These are phyloP conservation scores for Morphnarchus princeps DNA, from an alignment of 2,113 vertebrate genomes.

Conservation along the genomic window DNA sequence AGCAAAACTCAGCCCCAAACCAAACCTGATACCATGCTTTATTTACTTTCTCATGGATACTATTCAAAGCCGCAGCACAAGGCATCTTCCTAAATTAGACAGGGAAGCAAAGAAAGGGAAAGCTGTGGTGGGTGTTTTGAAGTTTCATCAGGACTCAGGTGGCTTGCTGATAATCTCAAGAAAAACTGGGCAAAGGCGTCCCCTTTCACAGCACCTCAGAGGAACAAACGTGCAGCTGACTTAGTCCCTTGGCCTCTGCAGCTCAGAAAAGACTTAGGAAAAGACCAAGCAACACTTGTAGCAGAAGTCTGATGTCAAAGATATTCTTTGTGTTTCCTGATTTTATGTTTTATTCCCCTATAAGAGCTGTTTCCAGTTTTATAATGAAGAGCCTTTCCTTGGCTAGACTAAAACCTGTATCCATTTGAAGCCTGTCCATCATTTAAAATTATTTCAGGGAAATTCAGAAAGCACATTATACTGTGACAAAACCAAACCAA, in stretches of 20 bases:
- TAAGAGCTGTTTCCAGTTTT: background rate
- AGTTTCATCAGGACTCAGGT: background rate
- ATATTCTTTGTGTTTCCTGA: background rate
- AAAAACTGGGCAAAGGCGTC: background rate
- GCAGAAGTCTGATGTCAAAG: background rate
- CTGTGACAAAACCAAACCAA: background rate
- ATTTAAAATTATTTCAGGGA: background rate
- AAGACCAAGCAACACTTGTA: background rate
- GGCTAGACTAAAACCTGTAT: background rate
- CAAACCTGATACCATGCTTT: background rate
- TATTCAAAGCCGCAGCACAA: background rate
- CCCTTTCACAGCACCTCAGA: background rate
- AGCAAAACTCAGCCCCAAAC: background rate
- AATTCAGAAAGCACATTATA: background rate
- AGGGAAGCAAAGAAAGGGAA: background rate
- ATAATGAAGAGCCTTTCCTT: background rate
- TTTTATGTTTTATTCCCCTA: background rate
- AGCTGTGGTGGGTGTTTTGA: background rate
- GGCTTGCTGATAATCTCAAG: background rate
- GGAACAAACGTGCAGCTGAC: background rate
- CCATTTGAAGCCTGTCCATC: background rate
- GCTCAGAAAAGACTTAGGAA: background rate
- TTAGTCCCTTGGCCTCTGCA: background rate
- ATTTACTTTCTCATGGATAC: slow-evolving; percentile 2
- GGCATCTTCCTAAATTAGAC: background rate